Evolutionary conservation across 92 coral and sea anemone species (phyloP), one percentile per base, ranked within the genome.

Genomic region (Epizoanthus ramosus): DNA sequence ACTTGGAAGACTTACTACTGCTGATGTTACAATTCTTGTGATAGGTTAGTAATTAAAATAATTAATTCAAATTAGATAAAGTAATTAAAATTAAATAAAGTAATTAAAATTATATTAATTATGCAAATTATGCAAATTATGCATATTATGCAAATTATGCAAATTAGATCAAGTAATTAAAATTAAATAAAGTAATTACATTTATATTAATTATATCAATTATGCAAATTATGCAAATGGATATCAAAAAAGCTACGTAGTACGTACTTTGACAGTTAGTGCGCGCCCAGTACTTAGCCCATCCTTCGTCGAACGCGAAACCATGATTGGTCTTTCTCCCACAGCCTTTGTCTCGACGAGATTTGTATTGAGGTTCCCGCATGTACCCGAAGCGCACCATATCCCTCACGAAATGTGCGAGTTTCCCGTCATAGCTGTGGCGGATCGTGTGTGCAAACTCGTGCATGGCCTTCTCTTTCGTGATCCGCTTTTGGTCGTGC

Each of bases 391-490:
- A 80, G 35, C 53, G 61, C 58, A 53, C 84, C 3, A 63, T 23
- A 54, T 80, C 84, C 61, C 58, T 43, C 74, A 80, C 41, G 33
- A 80, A 80, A 37, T 80, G 84, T 17, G 58, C 22, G 75, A 80
- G 35, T 37, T 35, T 63, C 0, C 84, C 84, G 21, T 80, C 84
- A 5, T 37, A 28, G 25, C 73, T 64, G 18, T 80, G 84, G 13
- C 84, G 84, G 47, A 80, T 54, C 9, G 74, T 39, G 52, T 80
- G 84, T 24, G 75, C 84, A n/a, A 80, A 65, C 61, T 80, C 75
- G 12, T 80, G 75, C 52, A 64, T 31, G 4, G 84, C 84, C 24
- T 59, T 63, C 21, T 64, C 74, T 63, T 43, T 45, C 1, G 84
- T 80, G 24, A 80, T 16, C 39, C 68, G 63, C 16, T 43, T 47